A percentile compares a stretch with the other conserved stretches of the same genome.
These are phyloP conservation scores for Escarpia spicata DNA, from an alignment of 2,888 invertebrate species.

Conservation along the genomic window DNA sequence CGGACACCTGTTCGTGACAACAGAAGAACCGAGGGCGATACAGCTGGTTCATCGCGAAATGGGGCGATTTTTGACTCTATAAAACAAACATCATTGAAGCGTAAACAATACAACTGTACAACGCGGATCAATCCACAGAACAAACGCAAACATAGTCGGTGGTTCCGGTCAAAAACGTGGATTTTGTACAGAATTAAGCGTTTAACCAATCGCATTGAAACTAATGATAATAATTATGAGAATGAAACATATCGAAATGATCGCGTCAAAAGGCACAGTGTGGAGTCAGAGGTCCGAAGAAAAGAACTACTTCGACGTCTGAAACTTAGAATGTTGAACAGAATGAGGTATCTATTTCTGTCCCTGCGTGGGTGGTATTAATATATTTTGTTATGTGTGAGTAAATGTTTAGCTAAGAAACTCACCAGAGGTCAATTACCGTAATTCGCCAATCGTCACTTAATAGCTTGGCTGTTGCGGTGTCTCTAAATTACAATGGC, in stretches of 20 bases:
- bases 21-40: not conserved
- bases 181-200: not conserved
- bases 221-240: not conserved
- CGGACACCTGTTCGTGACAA: not conserved
- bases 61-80: not conserved
- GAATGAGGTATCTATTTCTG: not conserved
- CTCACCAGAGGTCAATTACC: not conserved
- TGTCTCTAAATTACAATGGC: not conserved
- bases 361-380: not conserved
- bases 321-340: not conserved
- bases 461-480: not conserved
- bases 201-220: not conserved
- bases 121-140: not conserved
- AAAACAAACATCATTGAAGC: not conserved
- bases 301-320: not conserved
- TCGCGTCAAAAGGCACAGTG: not conserved
- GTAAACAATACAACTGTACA: not conserved
- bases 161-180: not conserved
- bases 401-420: not conserved
- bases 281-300: not conserved
- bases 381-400: not conserved
- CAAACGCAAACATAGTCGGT: not conserved
- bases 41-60: not conserved
- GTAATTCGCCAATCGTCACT: not conserved
- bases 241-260: not conserved